Base-by-base conservation (phyloP, 2,113 vertebrate species). In the Leucopsar rothschildi region DNA sequence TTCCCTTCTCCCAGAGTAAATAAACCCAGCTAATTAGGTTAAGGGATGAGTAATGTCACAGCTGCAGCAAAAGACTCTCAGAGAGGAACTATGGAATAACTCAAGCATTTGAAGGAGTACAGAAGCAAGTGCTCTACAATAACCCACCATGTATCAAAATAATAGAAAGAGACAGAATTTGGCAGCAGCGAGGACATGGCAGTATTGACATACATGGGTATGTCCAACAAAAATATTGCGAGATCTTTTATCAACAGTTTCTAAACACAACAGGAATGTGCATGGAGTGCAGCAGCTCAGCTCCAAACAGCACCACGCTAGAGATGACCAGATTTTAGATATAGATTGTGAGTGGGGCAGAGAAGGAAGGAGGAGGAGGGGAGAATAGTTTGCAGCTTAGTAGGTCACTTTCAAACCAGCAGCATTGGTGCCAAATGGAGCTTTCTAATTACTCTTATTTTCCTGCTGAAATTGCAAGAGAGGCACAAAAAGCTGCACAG, bases 401-500 rank as follows among this genome's bases (percentile, higher is more conserved):
- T 68, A 70, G 96, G 96, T 97, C 96, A 95, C 96, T 96, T 97
- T 95, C 94, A 95, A 93, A 96, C 73, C 20, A 70, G 65, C 63
- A 52, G 56, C 76, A 64, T 29, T 78, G 76, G 93, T 94, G 97
- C 95, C 97, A 97, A 97, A 93, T 86, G 80, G 82, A 93, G 92
- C 80, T 97, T 95, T 96, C 89, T 95, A 96, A 97, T 95, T 88
- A 92, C 85, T 92, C 90, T 79, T 85, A 69, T 94, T 97, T 96
- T 97, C 96, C 90, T 96, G 97, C 97, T 97, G 97, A 98, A 94
- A 86, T 86, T 88, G 96, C 86, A 78, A 90, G 94, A 91, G 68
- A 84, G 61, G 76, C 75, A 95, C 90, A 98, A 97, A 98, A 97
- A 96, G 90, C 91, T 93, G 78, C 82, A 52, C 78, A 70, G 92